Evolutionary conservation across 2,888 invertebrate genomes (phyloP).

Genomic region (Mycalesis mineus): DNA sequence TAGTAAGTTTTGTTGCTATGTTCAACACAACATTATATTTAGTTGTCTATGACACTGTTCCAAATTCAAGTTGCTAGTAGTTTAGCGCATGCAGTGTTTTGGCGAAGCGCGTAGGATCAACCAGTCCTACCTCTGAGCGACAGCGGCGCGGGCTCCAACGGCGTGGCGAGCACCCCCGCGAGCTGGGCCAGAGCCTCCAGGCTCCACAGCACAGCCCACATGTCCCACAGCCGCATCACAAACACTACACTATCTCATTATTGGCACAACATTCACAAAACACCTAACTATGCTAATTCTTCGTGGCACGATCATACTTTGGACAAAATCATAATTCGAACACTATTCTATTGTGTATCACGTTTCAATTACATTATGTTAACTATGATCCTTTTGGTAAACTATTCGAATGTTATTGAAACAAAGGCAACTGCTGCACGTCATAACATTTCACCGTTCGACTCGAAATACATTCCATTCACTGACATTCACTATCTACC

Average conservation of each 20-base stretch:
- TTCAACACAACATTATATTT: neutral
- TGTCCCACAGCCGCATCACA: constrained; percentile 77
- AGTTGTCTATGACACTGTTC: neutral
- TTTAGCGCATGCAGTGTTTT: constrained; percentile 47
- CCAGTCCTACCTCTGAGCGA: constrained; percentile 65
- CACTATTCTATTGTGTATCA: constrained; percentile 41
- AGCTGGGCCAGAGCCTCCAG: constrained; percentile 62
- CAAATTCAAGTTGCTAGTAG: constrained; percentile 13
- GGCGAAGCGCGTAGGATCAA: constrained; percentile 54
- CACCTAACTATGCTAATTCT: constrained; percentile 73
- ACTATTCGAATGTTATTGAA: constrained; percentile 59
- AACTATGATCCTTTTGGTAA: constrained; percentile 44
- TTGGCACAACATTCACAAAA: constrained; percentile 77
- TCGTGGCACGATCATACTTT: constrained; percentile 76
- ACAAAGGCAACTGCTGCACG: constrained; percentile 75
- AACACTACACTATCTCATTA: constrained; percentile 77
- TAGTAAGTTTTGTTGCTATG: neutral
- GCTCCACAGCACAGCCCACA: constrained; percentile 73
- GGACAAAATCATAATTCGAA: constrained; percentile 58
- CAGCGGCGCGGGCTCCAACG: constrained; percentile 63
- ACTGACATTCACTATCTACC: constrained; percentile 25
- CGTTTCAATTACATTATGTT: constrained; percentile 62
- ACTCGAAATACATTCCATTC: constrained; percentile 35
- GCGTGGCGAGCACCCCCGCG: constrained; percentile 58
- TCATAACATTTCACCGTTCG: constrained; percentile 72